Evolutionary conservation across 2,888 invertebrate species (phyloP), one percentile per base, ranked within the genome.

Genomic region (Maniola hyperantus): DNA sequence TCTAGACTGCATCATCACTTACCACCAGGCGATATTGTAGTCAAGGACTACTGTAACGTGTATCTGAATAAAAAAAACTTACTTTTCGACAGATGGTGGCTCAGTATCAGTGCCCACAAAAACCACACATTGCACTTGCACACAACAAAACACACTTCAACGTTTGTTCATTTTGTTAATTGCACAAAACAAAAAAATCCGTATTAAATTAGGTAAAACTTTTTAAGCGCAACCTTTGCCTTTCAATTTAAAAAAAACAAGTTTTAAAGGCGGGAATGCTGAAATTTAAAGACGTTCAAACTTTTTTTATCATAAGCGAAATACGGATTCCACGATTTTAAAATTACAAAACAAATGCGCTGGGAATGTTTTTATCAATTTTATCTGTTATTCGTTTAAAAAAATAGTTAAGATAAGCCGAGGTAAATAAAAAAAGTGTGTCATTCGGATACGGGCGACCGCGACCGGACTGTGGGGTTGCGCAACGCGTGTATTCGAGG

Each of bases 31-130:
- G n/a, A n/a, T n/a, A n/a, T n/a, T n/a, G n/a, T n/a, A n/a, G n/a
- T n/a, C n/a, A n/a, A n/a, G n/a, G n/a, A n/a, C n/a, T n/a, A n/a
- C n/a, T n/a, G n/a, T n/a, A n/a, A n/a, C n/a, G n/a, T n/a, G n/a
- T n/a, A n/a, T n/a, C n/a, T n/a, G n/a, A n/a, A n/a, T n/a, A n/a
- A 44, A n/a, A 44, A 1, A n/a, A 10, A 75, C 89, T 90, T 79
- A 92, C 91, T 88, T 92, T 91, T 89, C 89, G 90, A 91, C 90
- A 92, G 91, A 92, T 92, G 89, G 81, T 91, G 91, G 76, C 79
- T 84, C 78, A 78, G 74, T 79, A 75, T 76, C 68, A 79, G 76
- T 75, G 79, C 84, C 85, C 84, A 81, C 84, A 87, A 82, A 78
- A 89, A 86, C 77, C 80, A 75, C 86, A 88, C 88, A 85, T 81